A percentile compares a stretch with the other conserved stretches of the same genome.
phyloP scores from a whole-genome alignment of 2,888 invertebrate genomes.

The Tenthredo amoena region DNA sequence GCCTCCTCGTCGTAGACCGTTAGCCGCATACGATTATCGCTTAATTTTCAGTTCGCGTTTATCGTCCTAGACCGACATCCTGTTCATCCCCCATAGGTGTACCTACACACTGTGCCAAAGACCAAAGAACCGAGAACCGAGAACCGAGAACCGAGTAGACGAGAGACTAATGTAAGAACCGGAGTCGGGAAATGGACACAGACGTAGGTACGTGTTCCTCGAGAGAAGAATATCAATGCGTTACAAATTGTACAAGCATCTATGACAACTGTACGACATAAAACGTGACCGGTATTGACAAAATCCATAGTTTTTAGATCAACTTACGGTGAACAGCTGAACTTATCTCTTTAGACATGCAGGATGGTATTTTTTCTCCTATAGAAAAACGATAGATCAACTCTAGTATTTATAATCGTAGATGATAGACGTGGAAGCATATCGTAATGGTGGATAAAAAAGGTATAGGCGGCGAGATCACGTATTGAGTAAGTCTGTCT shows the following conservation, averaged over 20 bases:
- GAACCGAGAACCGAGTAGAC: neutral
- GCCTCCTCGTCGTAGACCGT: constrained; percentile 7
- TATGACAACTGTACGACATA: constrained; percentile 57
- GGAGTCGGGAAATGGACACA: constrained; percentile 16
- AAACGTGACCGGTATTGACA: constrained; percentile 49
- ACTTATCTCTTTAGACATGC: neutral
- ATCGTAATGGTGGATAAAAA: neutral
- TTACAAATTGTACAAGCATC: constrained; percentile 54
- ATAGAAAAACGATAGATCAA: neutral
- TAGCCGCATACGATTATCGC: constrained; percentile 13
- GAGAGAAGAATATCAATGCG: constrained; percentile 48
- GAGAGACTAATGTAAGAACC: neutral
- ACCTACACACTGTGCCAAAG: neutral
- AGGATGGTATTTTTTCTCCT: neutral
- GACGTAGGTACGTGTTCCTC: constrained; percentile 10
- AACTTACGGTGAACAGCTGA: neutral
- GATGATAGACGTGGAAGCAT: neutral
- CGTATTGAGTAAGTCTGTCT: constrained; percentile 8
- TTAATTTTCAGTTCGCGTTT: constrained; percentile 47
- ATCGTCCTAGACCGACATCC: constrained; percentile 29
- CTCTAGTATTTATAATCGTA: neutral
- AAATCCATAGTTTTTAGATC: constrained; percentile 41
- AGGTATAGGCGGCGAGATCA: constrained; percentile 1
- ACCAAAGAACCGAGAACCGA: neutral
- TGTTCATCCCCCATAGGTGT: constrained; percentile 11